Base-by-base conservation (phyloP, 2,113 vertebrate species). In the Donacobius atricapilla region DNA sequence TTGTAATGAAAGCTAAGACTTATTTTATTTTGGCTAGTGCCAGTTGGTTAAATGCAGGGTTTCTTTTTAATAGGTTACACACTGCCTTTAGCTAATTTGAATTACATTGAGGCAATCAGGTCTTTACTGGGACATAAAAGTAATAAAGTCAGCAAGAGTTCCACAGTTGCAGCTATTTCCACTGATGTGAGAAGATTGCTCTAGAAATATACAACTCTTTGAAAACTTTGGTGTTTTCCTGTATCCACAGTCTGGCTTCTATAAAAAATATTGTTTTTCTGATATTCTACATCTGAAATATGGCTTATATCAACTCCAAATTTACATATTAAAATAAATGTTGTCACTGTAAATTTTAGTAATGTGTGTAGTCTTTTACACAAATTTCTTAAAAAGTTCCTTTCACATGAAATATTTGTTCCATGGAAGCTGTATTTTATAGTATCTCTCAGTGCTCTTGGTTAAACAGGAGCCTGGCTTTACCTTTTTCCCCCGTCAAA, bases 11-110 rank as follows among this genome's bases (percentile, higher is more conserved):
- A 96, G 23, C 20, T 89, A 87, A 93, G 51, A 75, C 37, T 78
- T 87, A 11, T 83, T 47, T 86, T 94, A 81, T 68, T 92, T 89
- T 95, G 23, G 42, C 37, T 68, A 39, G 28, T 84, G 28, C 37
- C 48, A 81, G 71, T 28, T 93, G 64, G 48, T 82, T 81, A 93
- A 92, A 93, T 81, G 48, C 64, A 83, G 31, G 15, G 15, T 92
- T 48, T 87, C 69, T 84, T 93, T 92, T 90, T 84, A 93, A 89
- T 50, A 60, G 56, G 70, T 92, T 87, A 71, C 48, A 71, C 44
- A 48, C 18, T 71, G 56, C 69, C 80, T 89, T 93, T 89, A 87
- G 56, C 51, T 92, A 93, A 89, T 93, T 78, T 92, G 83, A 90
- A 75, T 92, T 89, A 64, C 40, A 65, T 87, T 89, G 80, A 84